A percentile compares a stretch with the other conserved stretches of the same genome.
phyloP scores from a whole-genome alignment of 2,797 vertebrate species.

The Peromyscus eremicus region DNA sequence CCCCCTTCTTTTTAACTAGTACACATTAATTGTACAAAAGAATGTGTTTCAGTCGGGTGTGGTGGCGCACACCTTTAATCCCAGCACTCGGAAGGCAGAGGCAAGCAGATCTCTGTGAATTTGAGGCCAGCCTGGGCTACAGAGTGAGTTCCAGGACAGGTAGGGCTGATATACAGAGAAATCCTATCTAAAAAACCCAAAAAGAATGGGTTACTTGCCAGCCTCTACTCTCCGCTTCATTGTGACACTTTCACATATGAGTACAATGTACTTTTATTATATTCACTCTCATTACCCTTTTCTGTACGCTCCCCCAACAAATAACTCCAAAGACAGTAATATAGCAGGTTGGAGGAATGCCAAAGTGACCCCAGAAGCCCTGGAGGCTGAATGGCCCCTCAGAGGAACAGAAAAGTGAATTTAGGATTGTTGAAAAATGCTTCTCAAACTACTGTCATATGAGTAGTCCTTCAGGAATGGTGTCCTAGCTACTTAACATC shows the following conservation, averaged over 20 bases:
- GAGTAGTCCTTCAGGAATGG: constrained; percentile 7
- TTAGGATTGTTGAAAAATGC: constrained; percentile 36
- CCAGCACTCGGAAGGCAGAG: neutral
- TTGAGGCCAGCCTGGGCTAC: neutral
- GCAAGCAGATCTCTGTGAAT: neutral
- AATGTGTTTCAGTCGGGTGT: neutral
- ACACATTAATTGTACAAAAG: neutral
- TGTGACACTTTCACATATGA: neutral
- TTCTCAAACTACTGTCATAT: constrained; percentile 29
- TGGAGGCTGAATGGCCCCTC: neutral
- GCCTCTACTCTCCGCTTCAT: neutral
- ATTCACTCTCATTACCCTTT: neutral
- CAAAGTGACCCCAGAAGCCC: neutral
- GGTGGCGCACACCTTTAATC: neutral
- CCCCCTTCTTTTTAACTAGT: neutral
- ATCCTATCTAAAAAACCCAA: neutral
- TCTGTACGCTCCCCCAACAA: neutral
- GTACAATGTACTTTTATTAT: neutral
- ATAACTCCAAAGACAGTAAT: neutral
- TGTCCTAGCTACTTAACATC: neutral
- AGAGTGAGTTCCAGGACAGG: neutral
- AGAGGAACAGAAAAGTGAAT: constrained; percentile 37
- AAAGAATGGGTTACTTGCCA: neutral
- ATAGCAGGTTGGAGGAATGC: constrained; percentile 28
- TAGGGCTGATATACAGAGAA: neutral